Conservation (phyloP, 2,888 invertebrate species). For the Lasioglossum morio region DNA sequence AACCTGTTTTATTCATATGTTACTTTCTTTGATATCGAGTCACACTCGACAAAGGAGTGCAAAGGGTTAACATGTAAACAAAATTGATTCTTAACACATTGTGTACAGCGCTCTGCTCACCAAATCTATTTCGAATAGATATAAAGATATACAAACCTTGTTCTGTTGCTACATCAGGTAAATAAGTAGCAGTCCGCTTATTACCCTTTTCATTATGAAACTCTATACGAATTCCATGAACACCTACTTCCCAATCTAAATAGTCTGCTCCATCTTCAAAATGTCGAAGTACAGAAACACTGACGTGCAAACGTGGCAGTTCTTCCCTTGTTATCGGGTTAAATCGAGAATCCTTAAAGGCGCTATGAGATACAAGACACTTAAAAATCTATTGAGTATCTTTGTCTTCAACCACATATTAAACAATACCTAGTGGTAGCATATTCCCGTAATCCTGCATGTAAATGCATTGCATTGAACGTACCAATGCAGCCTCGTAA, state of each 20-base stretch:
- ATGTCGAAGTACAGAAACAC: conserved; percentile 97
- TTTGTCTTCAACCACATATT: conserved; percentile 1
- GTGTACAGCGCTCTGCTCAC: too few relatives aligned
- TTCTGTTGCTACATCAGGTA: conserved; percentile 98
- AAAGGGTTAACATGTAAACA: too few relatives aligned
- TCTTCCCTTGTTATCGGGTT: conserved; percentile 97
- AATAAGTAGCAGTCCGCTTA: conserved; percentile 98
- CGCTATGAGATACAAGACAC: conserved; percentile 87
- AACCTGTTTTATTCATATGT: too few relatives aligned
- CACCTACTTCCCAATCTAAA: conserved; percentile 98
- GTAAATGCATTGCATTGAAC: conserved; percentile 98
- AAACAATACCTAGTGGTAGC: conserved; percentile 92
- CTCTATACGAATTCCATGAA: conserved; percentile 99
- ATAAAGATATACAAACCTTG: conserved; percentile 89
- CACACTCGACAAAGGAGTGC: too few relatives aligned
- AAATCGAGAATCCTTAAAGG: conserved; percentile 98
- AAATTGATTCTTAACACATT: too few relatives aligned
- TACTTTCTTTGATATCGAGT: too few relatives aligned
- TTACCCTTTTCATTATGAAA: conserved; percentile 97
- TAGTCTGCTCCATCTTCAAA: conserved; percentile 98
- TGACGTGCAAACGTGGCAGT: conserved; percentile 95
- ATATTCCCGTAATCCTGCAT: conserved; percentile 97
- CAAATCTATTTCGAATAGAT: neutral
- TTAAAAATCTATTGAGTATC: neutral
- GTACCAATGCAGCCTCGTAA: conserved; percentile 99